Base-by-base conservation (phyloP, 2,113 vertebrate genomes). In the Lophochroa leadbeateri region DNA sequence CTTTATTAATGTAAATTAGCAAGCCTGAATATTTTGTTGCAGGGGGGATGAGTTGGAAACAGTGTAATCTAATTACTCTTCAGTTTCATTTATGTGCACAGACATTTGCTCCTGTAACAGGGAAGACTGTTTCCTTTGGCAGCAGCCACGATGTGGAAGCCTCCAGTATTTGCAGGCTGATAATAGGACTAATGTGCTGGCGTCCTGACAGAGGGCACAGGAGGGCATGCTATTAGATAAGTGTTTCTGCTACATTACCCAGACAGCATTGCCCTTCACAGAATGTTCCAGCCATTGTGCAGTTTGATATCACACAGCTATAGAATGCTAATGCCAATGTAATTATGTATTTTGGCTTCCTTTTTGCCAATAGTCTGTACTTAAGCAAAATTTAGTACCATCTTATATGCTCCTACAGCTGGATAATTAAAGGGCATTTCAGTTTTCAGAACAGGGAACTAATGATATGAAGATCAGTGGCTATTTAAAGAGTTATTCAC, bases 341-440 rank as follows among this genome's bases (percentile, higher is more conserved):
- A 98, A 98, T 98, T 97, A 97, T 88, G 94, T 94, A 97, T 97
- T 95, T 97, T 95, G 96, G 95, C 96, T 97, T 97, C 97, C 94
- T 90, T 96, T 97, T 97, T 94, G 85, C 67, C 92, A 97, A 91
- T 94, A 95, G 78, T 49, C 91, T 95, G 69, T 95, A 97, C 90
- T 98, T 97, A 97, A 96, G 91, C 75, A 97, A 97, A 98, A 98
- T 98, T 98, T 97, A 97, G 96, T 91, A 60, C 84, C 35, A 2
- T 97, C 97, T 97, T 95, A 82, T 87, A 89, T 78, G 80, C 88
- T 97, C 84, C 88, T 97, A 77, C 96, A 97, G 97, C 97, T 98
- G 97, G 94, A 75, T 98, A 98, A 98, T 98, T 97, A 98, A 94
- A 97, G 98, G 95, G 89, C 92, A 95, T 95, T 97, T 97, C 92